Conservation (phyloP, 2,113 vertebrate species). For the Zeus faber region DNA sequence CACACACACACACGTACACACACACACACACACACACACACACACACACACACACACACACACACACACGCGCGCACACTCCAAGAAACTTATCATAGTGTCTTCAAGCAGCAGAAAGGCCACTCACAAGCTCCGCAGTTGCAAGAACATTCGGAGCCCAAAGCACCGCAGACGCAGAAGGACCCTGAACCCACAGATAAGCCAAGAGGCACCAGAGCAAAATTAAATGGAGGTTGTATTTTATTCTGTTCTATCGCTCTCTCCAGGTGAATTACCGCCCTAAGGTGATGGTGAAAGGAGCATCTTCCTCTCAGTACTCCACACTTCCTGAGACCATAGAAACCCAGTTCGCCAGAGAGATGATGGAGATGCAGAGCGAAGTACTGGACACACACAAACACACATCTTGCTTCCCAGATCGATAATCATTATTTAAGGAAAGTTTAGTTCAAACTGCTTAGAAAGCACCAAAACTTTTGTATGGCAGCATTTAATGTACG, state of each 20-base stretch:
- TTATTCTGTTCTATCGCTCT: too few species aligned
- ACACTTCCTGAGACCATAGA: conserved; percentile 59
- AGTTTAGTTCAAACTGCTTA: too few species aligned
- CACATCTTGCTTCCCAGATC: background rate
- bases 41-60: background rate
- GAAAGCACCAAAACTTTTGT: too few species aligned
- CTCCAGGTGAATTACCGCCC: conserved; percentile 62
- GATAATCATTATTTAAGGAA: too few species aligned
- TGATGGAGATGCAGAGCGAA: conserved; percentile 63
- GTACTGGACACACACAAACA: conserved; percentile 30
- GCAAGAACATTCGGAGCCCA: too few species aligned
- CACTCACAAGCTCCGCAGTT: too few species aligned
- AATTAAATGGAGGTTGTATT: too few species aligned
- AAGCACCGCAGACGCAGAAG: too few species aligned
- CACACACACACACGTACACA: background rate
- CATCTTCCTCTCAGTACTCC: conserved; percentile 55
- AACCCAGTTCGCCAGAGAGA: conserved; percentile 63
- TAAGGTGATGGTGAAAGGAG: conserved; percentile 38
- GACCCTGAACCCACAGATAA: too few species aligned
- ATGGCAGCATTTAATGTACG: too few species aligned
- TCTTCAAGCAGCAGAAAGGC: background rate
- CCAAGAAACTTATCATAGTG: background rate
- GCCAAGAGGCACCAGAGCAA: too few species aligned
- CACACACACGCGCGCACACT: background rate
- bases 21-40: background rate